Evolutionary conservation across 2,113 vertebrate genomes (phyloP).

Genomic region (Hemiprocne comata): DNA sequence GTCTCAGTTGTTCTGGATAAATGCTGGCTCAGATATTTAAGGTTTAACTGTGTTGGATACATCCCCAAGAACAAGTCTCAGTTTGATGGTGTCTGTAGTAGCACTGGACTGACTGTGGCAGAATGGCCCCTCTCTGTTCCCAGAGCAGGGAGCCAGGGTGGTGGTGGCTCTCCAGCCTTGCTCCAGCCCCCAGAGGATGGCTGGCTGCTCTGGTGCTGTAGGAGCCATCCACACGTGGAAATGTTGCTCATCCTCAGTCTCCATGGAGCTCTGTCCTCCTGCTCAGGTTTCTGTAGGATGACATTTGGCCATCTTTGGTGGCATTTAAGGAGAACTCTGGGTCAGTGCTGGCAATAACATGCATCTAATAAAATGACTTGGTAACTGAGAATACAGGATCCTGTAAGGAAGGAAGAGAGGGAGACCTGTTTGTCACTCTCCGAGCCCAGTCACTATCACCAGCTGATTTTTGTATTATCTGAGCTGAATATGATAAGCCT

Average conservation of each 20-base stretch:
- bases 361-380: fast-evolving
- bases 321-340: background rate
- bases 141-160: fast-evolving
- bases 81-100: fast-evolving
- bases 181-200: background rate
- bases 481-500: background rate
- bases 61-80: background rate
- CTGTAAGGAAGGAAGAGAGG: background rate
- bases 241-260: fast-evolving
- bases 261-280: fast-evolving
- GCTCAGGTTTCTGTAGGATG: background rate
- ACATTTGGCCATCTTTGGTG: background rate
- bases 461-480: background rate
- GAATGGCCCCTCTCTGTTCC: fast-evolving
- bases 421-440: background rate
- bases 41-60: background rate
- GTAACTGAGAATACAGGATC: fast-evolving
- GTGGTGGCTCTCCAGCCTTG: background rate
- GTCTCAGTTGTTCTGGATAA: background rate
- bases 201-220: background rate
- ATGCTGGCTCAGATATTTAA: background rate
- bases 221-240: background rate
- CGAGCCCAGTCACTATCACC: background rate
- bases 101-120: background rate
- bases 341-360: fast-evolving